Base-by-base conservation (phyloP, 2,113 vertebrate species). In the Aptenodytes patagonicus region DNA sequence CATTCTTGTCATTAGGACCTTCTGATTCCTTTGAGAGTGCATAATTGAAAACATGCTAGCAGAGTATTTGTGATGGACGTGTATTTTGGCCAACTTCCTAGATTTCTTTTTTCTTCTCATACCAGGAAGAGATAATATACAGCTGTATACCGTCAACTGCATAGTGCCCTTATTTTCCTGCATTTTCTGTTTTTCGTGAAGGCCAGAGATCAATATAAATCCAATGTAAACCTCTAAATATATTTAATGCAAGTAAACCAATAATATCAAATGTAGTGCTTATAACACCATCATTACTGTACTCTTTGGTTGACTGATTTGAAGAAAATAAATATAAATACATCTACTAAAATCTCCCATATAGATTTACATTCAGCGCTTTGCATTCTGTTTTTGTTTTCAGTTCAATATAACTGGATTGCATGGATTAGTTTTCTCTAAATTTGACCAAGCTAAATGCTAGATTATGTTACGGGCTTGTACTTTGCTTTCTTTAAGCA, bases 371-470 rank as follows among this genome's bases (percentile, higher is more conserved):
- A 52, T 76, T 51, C 69, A 68, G 16, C 1, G 0, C 10, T 73
- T 89, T 89, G n/a, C 26, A 46, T 70, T 66, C 57, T 32, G 10
- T 38, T 84, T 89, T 89, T 85, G 5, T 60, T 90, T 82, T 52
- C 51, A 38, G 13, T 62, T 89, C 57, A 47, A 57, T 93, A 52
- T 95, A 88, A 92, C 70, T 71, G 69, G 60, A 58, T 95, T 81
- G 60, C 66, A 86, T 40, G 32, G 80, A 95, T 97, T 96, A 92
- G 7, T 86, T 97, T 97, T 86, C 57, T 92, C 79, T 94, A 92
- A 97, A 87, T 81, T 81, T 76, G 60, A 55, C 47, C 10, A 47
- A 70, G 36, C 31, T 83, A 90, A 84, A 83, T 64, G 66, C 32
- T 83, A 60, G 34, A 83, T 94, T 93, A 77, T 90, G 76, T 93